Conservation (phyloP, 1,140 invertebrate species). For the Meloidogyne chitwoodi region DNA sequence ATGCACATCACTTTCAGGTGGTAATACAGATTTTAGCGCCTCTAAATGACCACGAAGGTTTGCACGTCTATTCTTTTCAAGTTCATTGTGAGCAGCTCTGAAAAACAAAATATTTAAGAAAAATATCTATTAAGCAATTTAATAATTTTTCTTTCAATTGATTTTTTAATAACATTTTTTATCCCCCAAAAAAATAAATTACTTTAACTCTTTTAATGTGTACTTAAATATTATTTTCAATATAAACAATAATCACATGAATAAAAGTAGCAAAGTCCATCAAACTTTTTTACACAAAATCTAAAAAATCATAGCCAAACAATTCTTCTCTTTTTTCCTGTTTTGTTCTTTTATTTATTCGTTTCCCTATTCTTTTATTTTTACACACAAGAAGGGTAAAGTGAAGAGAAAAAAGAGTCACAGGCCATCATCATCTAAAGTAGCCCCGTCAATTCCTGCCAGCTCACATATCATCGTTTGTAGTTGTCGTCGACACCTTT, state of each 20-base stretch:
- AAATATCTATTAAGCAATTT: no score
- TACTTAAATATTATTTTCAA: neutral
- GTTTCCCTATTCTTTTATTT: no score
- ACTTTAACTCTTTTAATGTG: neutral
- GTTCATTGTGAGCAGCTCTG: constrained; percentile 57
- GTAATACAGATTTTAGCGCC: constrained; percentile 47
- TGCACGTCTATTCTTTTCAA: constrained; percentile 58
- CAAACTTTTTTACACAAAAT: neutral
- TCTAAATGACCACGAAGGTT: constrained; percentile 54
- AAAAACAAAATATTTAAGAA: constrained; percentile 19
- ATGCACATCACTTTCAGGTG: constrained; percentile 46
- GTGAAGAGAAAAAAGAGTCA: no score
- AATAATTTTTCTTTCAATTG: no score
- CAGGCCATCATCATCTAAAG: no score
- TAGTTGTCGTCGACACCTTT: neutral
- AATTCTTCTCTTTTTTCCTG: neutral
- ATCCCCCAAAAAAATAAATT: no score
- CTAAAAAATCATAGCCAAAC: neutral
- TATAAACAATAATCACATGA: neutral
- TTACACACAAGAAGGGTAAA: no score
- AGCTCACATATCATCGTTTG: neutral
- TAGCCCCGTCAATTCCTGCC: neutral
- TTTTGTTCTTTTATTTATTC: neutral
- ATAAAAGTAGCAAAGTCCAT: neutral
- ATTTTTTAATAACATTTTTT: no score